These are phyloP conservation scores for Dysmachus trigonus DNA, from an alignment of 2,888 invertebrate genomes.

Conservation along the genomic window DNA sequence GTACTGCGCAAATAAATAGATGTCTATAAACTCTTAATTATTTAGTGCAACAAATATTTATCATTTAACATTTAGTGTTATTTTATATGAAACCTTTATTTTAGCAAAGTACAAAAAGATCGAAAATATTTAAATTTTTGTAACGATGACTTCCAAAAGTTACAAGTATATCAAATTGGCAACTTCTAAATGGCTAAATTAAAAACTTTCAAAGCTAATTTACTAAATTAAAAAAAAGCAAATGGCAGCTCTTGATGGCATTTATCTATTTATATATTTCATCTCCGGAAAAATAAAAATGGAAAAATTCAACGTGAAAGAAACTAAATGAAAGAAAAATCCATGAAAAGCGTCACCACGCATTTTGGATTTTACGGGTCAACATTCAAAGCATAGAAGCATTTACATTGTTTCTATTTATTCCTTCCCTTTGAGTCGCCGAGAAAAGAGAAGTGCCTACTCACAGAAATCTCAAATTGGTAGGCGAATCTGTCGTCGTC, in stretches of 20 bases:
- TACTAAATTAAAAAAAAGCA: neutral
- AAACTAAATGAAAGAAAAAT: constrained; percentile 13
- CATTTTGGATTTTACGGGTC: constrained; percentile 14
- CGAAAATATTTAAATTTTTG: neutral
- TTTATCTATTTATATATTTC: constrained; percentile 21
- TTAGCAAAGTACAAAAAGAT: neutral
- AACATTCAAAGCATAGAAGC: constrained; percentile 14
- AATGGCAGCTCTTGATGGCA: constrained; percentile 25
- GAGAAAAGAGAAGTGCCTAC: neutral
- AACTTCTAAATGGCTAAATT: neutral
- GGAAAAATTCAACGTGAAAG: neutral
- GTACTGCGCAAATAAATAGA: neutral
- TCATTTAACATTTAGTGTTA: neutral
- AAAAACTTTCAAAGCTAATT: constrained; percentile 5
- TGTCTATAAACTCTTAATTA: neutral
- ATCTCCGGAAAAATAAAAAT: neutral
- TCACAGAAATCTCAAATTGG: neutral
- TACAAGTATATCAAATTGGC: neutral
- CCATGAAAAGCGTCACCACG: constrained; percentile 20
- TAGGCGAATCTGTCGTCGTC: neutral
- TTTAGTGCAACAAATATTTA: neutral
- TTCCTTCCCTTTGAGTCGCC: constrained; percentile 1
- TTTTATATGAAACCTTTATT: neutral
- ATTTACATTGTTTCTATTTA: neutral
- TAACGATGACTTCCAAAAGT: neutral